Conservation (phyloP, 2,113 vertebrate genomes). For the Poeciliopsis prolifica region DNA sequence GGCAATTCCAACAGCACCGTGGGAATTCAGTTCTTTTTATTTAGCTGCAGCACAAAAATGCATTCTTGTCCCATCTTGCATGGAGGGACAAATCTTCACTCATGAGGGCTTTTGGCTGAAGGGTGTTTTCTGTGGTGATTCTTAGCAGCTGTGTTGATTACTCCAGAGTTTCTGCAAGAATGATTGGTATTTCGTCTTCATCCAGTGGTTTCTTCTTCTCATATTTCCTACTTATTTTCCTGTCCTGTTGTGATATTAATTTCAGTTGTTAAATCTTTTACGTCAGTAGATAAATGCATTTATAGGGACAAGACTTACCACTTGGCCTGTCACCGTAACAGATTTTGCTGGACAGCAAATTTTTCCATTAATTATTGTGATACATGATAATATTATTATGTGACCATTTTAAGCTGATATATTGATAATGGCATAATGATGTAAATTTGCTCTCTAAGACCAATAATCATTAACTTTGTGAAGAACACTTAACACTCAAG, state of each 20-base stretch:
- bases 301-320: no score
- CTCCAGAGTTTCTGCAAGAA: constrained; percentile 5
- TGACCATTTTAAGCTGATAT: no score
- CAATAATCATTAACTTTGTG: no score
- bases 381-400: no score
- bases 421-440: no score
- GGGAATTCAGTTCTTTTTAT: background rate
- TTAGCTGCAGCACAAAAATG: constrained; percentile 53
- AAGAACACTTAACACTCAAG: no score
- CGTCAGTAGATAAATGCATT: background rate
- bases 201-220: constrained; percentile 1
- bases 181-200: background rate
- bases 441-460: no score
- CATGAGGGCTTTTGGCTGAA: constrained; percentile 19
- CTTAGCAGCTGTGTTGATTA: background rate
- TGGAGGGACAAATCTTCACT: constrained; percentile 41
- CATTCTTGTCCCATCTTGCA: constrained; percentile 61
- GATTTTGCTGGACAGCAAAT: no score
- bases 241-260: background rate
- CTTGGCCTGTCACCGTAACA: no score
- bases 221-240: background rate
- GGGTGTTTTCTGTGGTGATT: constrained; percentile 30
- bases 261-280: background rate
- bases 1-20: background rate
- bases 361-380: no score